Conservation (phyloP, 2,888 invertebrate species). For the Nephrotoma flavescens region DNA sequence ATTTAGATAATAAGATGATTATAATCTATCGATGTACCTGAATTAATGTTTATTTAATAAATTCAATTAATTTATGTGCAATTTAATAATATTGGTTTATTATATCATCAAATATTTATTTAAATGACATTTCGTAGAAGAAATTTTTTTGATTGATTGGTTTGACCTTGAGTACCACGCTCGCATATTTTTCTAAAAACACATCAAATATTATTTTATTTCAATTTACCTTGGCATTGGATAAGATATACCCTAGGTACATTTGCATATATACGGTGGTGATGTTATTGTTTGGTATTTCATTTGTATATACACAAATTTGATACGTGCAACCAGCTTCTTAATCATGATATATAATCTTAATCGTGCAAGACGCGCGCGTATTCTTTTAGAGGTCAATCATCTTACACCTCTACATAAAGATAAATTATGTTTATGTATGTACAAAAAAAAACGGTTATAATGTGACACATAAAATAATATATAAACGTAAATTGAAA, state of each 20-base stretch:
- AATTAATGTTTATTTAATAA: neutral
- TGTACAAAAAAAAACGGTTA: neutral
- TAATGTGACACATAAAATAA: neutral
- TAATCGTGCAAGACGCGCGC: neutral
- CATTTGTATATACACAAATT: neutral
- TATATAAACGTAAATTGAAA: neutral
- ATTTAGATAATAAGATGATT: neutral
- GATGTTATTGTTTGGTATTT: neutral
- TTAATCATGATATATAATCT: neutral
- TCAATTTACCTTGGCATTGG: neutral
- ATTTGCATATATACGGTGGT: neutral
- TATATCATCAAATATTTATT: neutral
- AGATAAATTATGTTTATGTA: neutral
- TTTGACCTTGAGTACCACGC: neutral
- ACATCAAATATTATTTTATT: neutral
- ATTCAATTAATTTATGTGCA: neutral
- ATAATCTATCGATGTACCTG: neutral
- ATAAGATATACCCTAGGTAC: neutral
- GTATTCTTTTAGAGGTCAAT: neutral
- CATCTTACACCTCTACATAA: neutral
- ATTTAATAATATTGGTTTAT: neutral
- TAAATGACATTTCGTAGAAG: neutral
- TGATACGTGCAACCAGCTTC: neutral
- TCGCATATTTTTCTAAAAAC: neutral
- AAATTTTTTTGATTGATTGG: neutral